These are phyloP conservation scores for Agrenia bidenticulata DNA, from an alignment of 2,888 invertebrate genomes.

Conservation along the genomic window DNA sequence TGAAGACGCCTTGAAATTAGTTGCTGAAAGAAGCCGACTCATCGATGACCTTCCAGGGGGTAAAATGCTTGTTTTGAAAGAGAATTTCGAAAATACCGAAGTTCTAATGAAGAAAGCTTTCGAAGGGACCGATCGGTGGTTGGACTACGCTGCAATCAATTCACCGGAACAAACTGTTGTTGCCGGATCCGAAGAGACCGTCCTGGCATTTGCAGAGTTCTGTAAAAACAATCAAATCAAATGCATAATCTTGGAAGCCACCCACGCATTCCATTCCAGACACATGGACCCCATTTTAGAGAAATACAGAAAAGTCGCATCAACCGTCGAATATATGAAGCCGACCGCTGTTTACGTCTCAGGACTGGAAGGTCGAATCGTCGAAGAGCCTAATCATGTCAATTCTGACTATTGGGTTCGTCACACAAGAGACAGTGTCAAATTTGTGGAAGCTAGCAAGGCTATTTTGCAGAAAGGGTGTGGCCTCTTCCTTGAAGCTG, in stretches of 20 bases:
- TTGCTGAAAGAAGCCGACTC: constrained; percentile 35
- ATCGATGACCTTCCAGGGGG: constrained; percentile 37
- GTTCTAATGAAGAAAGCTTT: constrained; percentile 6
- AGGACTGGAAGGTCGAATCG: constrained; percentile 28
- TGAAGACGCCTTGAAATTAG: constrained; percentile 35
- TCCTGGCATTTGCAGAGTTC: constrained; percentile 1
- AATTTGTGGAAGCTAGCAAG: constrained; percentile 24
- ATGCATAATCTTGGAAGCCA: constrained; percentile 21
- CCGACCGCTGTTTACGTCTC: constrained; percentile 23
- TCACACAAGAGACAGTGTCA: constrained; percentile 34
- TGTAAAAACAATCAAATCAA: constrained; percentile 19
- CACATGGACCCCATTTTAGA: constrained; percentile 38
- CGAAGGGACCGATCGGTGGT: constrained; percentile 9
- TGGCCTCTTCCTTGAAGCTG: constrained; percentile 30
- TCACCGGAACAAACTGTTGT: constrained; percentile 40
- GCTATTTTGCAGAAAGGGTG: constrained; percentile 13
- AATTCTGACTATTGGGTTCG: constrained; percentile 35
- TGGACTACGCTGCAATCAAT: constrained; percentile 40
- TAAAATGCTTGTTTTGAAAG: constrained; percentile 40
- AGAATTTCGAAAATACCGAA: constrained; percentile 13
- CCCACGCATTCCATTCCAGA: constrained; percentile 35
- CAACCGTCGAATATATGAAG: constrained; percentile 1
- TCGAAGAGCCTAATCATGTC: constrained; percentile 5
- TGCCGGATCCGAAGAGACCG: constrained; percentile 19
- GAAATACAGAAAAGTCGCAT: constrained; percentile 18